Evolutionary conservation across 2,888 invertebrate genomes (phyloP), one percentile per base, ranked within the genome.

Genomic region (Muscina levida): DNA sequence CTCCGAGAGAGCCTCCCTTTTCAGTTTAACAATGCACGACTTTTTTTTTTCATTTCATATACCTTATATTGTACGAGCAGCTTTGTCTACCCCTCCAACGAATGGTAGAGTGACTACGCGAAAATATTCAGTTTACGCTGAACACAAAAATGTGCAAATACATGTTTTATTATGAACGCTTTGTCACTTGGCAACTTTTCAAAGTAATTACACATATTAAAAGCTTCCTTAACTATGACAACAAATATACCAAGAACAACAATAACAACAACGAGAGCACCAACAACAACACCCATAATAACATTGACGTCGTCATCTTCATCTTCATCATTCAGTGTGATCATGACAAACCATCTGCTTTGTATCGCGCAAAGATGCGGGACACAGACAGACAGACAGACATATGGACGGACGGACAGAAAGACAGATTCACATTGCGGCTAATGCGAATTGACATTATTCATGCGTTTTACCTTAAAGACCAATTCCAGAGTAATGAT

Each of bases 171-270:
- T 72, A 72, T 70, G 72, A 59, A 74, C 72, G 56, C 77, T 76
- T 78, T 79, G 74, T 72, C 78, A 82, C 78, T 82, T 82, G 82
- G 77, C 78, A 82, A 77, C 68, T 77, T 76, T 82, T 79, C 72
- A 73, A 74, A 79, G 79, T 72, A 76, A 76, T 79, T 76, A 76
- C 56, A 53, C 31, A 56, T 53, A 62, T 73, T 70, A 57, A 57
- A 31, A 77, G 66, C 66, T 66, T 48, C 67, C 71, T 57, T 53
- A 44, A 51, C 59, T 13, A 22, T 4, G 24, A 17, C 53, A 53
- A 24, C 51, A 51, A n/a, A n/a, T n/a, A n/a, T n/a, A n/a, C n/a
- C n/a, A n/a, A 17, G 10, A 19, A 19, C 51, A 22, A 51, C 22
- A 51, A 31, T 31, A 8, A 31, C 31, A 15, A 17, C 3, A 48